phyloP scores from a whole-genome alignment of 2,113 vertebrate species.

The Syngnathoides biaculeatus region DNA sequence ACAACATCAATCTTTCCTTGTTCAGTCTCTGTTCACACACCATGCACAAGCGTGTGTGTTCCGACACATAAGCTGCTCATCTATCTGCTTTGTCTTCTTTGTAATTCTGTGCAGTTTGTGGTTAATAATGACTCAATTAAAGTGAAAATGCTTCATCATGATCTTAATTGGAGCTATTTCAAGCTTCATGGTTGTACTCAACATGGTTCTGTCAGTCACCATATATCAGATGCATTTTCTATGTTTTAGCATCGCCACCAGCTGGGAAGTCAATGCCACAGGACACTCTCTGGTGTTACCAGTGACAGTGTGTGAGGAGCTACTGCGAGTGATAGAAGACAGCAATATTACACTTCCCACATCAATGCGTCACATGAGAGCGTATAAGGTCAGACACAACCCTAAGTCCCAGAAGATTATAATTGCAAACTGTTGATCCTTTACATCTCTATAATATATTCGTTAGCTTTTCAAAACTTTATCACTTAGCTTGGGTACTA shows the following conservation, averaged over 20 bases:
- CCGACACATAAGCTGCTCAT: slow-evolving; percentile 5
- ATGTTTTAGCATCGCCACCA: slow-evolving; percentile 72
- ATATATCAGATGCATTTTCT: slow-evolving; percentile 31
- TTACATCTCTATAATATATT: background rate
- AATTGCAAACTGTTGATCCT: background rate
- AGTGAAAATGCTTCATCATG: slow-evolving; percentile 4
- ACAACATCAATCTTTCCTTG: slow-evolving; percentile 54
- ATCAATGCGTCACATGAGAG: slow-evolving; percentile 83
- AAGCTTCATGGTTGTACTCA: slow-evolving; percentile 7
- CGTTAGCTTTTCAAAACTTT: slow-evolving; percentile 2
- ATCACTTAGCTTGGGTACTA: background rate
- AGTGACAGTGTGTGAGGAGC: slow-evolving; percentile 82
- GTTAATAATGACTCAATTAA: slow-evolving; percentile 38
- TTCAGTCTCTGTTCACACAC: slow-evolving; percentile 26
- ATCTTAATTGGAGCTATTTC: slow-evolving; percentile 27
- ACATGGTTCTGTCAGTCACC: slow-evolving; percentile 18
- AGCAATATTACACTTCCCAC: slow-evolving; percentile 78
- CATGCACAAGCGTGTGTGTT: background rate
- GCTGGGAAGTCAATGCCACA: slow-evolving; percentile 85
- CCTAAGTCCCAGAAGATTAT: background rate
- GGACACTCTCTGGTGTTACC: slow-evolving; percentile 84
- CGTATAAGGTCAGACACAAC: slow-evolving; percentile 81
- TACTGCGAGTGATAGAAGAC: slow-evolving; percentile 77
- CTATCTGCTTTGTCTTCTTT: slow-evolving; percentile 13
- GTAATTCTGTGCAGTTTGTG: slow-evolving; percentile 27